A percentile compares a stretch with the other conserved stretches of the same genome.
phyloP scores from a whole-genome alignment of 2,888 invertebrate genomes.

The Nipponacmea schrenckii region DNA sequence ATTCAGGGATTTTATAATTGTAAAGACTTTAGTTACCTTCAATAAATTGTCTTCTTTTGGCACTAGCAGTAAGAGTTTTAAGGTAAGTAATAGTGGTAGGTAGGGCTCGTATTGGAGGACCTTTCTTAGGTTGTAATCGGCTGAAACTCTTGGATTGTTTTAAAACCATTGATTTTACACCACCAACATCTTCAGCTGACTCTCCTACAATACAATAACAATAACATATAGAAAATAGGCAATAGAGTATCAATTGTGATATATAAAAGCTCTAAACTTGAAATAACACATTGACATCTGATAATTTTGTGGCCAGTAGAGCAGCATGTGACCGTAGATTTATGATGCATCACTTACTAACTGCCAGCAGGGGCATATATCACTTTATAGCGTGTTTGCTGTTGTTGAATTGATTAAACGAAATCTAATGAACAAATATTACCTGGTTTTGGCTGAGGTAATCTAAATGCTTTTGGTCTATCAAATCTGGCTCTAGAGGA shows the following conservation, averaged over 20 bases:
- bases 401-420: too few species aligned
- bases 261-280: too few species aligned
- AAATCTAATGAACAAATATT: slow-evolving; percentile 11
- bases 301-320: too few species aligned
- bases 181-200: slow-evolving; percentile 57
- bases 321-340: too few species aligned
- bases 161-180: slow-evolving; percentile 57
- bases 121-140: slow-evolving; percentile 58
- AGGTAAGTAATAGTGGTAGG: slow-evolving; percentile 50
- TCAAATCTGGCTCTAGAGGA: slow-evolving; percentile 63
- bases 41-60: slow-evolving; percentile 23
- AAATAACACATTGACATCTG: too few species aligned
- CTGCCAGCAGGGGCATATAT: too few species aligned
- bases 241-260: too few species aligned
- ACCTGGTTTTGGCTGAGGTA: slow-evolving; percentile 61
- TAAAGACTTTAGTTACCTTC: not conserved
- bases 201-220: slow-evolving; percentile 48
- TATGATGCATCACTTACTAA: too few species aligned
- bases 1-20: too few species aligned
- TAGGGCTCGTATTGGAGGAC: slow-evolving; percentile 49
- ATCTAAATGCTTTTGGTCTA: slow-evolving; percentile 62
- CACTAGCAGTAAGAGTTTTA: slow-evolving; percentile 12
- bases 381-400: too few species aligned
- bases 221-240: not conserved
- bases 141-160: slow-evolving; percentile 50